Percentiles rank a stretch among this genome's conserved stretches.
These are phyloP conservation scores for Capromys pilorides DNA, from an alignment of 2,797 vertebrate species.

Conservation along the genomic window DNA sequence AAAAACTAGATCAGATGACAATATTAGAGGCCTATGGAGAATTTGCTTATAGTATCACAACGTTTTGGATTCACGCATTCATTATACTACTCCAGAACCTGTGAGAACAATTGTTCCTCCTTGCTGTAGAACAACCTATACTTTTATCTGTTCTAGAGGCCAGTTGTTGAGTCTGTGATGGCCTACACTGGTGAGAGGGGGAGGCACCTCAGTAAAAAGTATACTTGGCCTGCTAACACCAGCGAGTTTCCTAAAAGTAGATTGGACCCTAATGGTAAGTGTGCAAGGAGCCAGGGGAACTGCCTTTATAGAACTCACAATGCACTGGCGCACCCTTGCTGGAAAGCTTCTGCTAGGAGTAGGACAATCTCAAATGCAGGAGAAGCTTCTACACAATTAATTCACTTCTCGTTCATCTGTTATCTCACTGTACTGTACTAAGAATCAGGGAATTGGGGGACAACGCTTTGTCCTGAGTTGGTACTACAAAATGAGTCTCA, in stretches of 20 bases:
- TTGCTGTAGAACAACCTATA: background rate
- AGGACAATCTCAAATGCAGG: background rate
- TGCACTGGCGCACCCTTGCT: background rate
- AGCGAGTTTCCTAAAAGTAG: background rate
- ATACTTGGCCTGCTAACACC: background rate
- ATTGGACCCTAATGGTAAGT: background rate
- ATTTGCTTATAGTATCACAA: background rate
- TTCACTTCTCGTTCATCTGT: background rate
- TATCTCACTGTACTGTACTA: background rate
- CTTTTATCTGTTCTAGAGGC: background rate
- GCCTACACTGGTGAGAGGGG: background rate
- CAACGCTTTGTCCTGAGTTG: background rate
- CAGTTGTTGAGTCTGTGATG: background rate
- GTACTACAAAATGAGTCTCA: background rate
- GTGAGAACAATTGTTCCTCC: background rate
- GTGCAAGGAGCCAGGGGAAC: background rate
- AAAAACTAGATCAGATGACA: conserved; percentile 42
- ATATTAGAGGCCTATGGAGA: background rate
- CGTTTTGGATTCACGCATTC: background rate
- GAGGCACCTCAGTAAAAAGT: background rate
- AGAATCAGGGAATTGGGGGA: background rate
- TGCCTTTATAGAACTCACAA: background rate
- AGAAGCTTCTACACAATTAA: conserved; percentile 8
- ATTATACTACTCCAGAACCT: background rate
- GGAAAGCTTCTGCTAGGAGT: conserved; percentile 14